Base-by-base conservation (phyloP, 1,140 invertebrate species). In the Scaptomyza graminum region DNA sequence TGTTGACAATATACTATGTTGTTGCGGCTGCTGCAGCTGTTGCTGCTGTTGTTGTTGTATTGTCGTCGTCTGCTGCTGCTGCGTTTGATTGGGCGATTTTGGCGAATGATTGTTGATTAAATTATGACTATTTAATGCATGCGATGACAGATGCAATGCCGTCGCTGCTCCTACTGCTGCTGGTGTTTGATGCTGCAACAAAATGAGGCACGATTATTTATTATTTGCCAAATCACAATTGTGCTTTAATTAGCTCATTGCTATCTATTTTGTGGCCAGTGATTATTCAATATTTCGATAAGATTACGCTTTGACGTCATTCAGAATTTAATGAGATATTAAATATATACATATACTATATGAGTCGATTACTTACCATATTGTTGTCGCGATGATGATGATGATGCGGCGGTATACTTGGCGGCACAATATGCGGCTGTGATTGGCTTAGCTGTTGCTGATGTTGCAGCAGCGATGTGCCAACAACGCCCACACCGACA, bases 91-190 rank as follows among this genome's bases (percentile, higher is more conserved):
- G 73, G 91, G 91, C 47, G 91, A 92, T 87, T 91, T 92, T 67
- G 91, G 91, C 56, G 91, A 91, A 79, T 92, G 90, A 79, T 91
- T 91, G 79, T 74, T 89, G 89, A 91, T 75, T 87, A 91, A 84
- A 87, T 90, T 91, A 91, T 91, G 90, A 90, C 90, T 91, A 88
- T 84, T 91, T 77, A 91, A 77, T 71, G 90, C 90, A 79, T 91
- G 90, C 76, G 90, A 87, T 74, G 90, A 91, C 70, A 91, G 75
- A 80, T 91, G 90, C 70, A 91, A 79, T 28, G 76, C 79, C 46
- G 74, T 70, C 62, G 80, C 80, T 51, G 73, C 56, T 65, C 77
- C 73, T 59, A 77, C 62, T 54, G 76, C 65, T n/a, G 79, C 64
- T 76, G 54, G 6, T 15, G 52, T 66, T 57, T 59, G 79, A 61